Base-by-base conservation (phyloP, 2,113 vertebrate species). In the Trogon melanurus region DNA sequence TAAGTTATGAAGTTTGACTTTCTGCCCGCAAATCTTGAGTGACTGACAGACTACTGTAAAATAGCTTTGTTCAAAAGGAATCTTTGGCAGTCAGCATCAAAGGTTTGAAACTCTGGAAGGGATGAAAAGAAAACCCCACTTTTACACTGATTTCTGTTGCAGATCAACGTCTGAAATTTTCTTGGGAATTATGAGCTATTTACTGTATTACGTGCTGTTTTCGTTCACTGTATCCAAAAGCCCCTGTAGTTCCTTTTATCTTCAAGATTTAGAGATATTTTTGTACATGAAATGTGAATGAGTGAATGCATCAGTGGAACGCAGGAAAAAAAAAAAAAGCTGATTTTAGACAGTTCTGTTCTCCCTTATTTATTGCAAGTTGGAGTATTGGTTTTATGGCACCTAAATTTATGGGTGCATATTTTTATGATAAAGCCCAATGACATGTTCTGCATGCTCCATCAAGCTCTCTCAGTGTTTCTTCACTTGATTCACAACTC, bases 1-100 rank as follows among this genome's bases (percentile, higher is more conserved):
- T 91, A 95, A 92, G 92, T 97, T 97, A 96, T 92, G 78, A 96
- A 97, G 88, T 95, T 96, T 96, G 93, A 95, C 95, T 97, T 96
- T 95, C 87, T 97, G 88, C 56, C 91, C 10, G 13, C 93, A 95
- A 96, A 96, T 97, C 80, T 96, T 93, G 85, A 97, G 69, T 97
- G 97, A 98, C 94, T 96, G 97, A 96, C 87, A 93, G 74, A 66
- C 84, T 90, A 85, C 90, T 88, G 67, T 93, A 92, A 97, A 97
- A 95, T 62, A 91, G 69, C 90, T 97, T 97, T 97, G 89, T 96
- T 97, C 85, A 96, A 80, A 98, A 97, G 93, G 90, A 89, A 71
- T 97, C 91, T 95, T 97, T 98, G 93, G 87, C 94, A 97, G 71
- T 29, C 53, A 5, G 73, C 92, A 94, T 97, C 92, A 98, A 97